These are phyloP conservation scores for Drosophila pseudoananassae DNA, from an alignment of 1,140 invertebrate genomes.

Conservation along the genomic window DNA sequence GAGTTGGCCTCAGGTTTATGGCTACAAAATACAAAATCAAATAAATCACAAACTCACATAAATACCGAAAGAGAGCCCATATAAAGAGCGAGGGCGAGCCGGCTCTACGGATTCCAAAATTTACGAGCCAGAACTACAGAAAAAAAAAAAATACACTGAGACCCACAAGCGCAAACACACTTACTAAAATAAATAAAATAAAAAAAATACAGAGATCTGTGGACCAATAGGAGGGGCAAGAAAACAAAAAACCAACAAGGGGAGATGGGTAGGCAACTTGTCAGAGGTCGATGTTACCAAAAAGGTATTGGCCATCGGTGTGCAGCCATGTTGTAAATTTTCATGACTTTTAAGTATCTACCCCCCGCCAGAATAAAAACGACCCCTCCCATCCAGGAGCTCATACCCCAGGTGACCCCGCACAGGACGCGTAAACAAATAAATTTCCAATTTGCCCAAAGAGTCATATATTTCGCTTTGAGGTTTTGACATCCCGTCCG, in stretches of 20 bases:
- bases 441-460: conserved; percentile 79
- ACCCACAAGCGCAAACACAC: conserved; percentile 14
- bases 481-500: conserved; percentile 45
- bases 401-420: conserved; percentile 2
- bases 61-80: conserved; percentile 45
- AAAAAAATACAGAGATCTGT: conserved; percentile 33
- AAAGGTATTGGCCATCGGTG: conserved; percentile 37
- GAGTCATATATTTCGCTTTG: conserved; percentile 74
- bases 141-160: conserved; percentile 41
- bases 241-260: conserved; percentile 5
- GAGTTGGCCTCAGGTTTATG: conserved; percentile 57
- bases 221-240: conserved; percentile 65
- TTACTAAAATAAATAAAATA: conserved; percentile 42
- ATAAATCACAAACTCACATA: conserved; percentile 81
- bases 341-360: conserved; percentile 73
- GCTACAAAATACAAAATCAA: conserved; percentile 64
- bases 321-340: conserved; percentile 78
- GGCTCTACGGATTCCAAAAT: conserved; percentile 61
- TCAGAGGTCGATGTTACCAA: conserved; percentile 52
- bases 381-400: not conserved
- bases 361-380: conserved; percentile 1
- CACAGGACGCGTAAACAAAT: conserved; percentile 74
- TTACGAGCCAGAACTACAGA: conserved; percentile 72
- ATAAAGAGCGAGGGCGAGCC: conserved; percentile 55
- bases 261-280: conserved; percentile 44